A percentile compares a stretch with the other conserved stretches of the same genome.
phyloP scores from a whole-genome alignment of 2,113 vertebrate species.

The Poicephalus meyeri region DNA sequence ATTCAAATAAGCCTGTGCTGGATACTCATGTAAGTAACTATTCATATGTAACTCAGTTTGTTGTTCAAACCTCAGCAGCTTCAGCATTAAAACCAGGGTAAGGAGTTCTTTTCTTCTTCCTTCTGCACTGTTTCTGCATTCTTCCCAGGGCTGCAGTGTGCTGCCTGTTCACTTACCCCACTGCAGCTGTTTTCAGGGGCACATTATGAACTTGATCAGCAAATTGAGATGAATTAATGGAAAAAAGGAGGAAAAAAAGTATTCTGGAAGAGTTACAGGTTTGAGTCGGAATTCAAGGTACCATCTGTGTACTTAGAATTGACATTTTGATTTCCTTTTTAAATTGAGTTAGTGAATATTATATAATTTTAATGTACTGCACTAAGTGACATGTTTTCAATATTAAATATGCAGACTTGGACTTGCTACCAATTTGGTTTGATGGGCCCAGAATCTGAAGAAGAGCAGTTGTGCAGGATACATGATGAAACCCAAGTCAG shows the following conservation, averaged over 20 bases:
- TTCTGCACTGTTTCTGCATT: not conserved
- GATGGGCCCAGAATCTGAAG: not conserved
- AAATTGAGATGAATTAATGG: not conserved
- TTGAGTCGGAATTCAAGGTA: not conserved
- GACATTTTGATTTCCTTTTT: not conserved
- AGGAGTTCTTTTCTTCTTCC: constrained; percentile 25
- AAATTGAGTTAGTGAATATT: not conserved
- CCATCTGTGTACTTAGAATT: not conserved
- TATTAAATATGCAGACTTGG: not conserved
- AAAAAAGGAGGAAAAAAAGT: not conserved
- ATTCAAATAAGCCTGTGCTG: constrained; percentile 39
- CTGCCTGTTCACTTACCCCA: not conserved
- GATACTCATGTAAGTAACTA: not conserved
- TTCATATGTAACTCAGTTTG: not conserved
- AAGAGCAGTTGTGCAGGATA: not conserved
- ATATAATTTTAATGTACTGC: not conserved
- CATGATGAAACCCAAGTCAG: not conserved
- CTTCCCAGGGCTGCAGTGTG: not conserved
- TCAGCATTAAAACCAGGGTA: not conserved
- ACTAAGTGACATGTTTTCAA: not conserved
- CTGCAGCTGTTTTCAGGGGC: not conserved
- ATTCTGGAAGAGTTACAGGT: not conserved
- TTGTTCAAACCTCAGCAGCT: not conserved
- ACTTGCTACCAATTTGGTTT: not conserved
- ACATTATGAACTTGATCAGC: not conserved